A percentile compares a stretch with the other conserved stretches of the same genome.
Evolutionary conservation across 2,888 invertebrate species (phyloP).

Genomic region (Vannuccia rotundouncinata): DNA sequence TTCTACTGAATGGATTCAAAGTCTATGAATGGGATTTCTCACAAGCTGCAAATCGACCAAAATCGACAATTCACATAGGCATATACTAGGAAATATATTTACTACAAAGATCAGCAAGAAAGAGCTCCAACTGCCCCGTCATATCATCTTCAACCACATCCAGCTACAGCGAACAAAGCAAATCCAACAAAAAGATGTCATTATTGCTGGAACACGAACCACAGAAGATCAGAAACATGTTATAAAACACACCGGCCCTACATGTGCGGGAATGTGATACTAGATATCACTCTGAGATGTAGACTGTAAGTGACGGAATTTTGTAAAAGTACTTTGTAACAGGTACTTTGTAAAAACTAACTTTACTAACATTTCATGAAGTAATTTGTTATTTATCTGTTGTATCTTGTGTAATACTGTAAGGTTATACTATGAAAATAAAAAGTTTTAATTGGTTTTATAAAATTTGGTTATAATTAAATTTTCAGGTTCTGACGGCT

Average conservation of each 20-base stretch:
- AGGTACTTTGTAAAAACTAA: slow-evolving; percentile 26
- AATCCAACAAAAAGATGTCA: slow-evolving; percentile 15
- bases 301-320: slow-evolving; percentile 16
- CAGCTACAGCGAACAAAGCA: slow-evolving; percentile 6
- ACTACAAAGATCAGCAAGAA: slow-evolving; percentile 21
- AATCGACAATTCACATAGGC: slow-evolving; percentile 1
- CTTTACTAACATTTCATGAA: slow-evolving; percentile 24
- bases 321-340: background rate
- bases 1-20: slow-evolving; percentile 21
- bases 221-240: slow-evolving; percentile 17
- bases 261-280: background rate
- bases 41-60: slow-evolving; percentile 18
- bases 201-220: slow-evolving; percentile 17
- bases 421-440: slow-evolving; percentile 26
- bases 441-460: slow-evolving; percentile 23
- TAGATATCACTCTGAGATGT: background rate
- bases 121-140: background rate
- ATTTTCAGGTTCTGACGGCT: slow-evolving; percentile 19
- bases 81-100: slow-evolving; percentile 13
- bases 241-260: background rate
- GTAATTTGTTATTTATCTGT: slow-evolving; percentile 26
- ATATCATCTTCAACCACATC: slow-evolving; percentile 8
- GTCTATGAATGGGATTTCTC: slow-evolving; percentile 4
- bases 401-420: slow-evolving; percentile 14
- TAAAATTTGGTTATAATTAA: slow-evolving; percentile 26